phyloP scores from a whole-genome alignment of 2,113 vertebrate genomes.

The Halichoeres trimaculatus region DNA sequence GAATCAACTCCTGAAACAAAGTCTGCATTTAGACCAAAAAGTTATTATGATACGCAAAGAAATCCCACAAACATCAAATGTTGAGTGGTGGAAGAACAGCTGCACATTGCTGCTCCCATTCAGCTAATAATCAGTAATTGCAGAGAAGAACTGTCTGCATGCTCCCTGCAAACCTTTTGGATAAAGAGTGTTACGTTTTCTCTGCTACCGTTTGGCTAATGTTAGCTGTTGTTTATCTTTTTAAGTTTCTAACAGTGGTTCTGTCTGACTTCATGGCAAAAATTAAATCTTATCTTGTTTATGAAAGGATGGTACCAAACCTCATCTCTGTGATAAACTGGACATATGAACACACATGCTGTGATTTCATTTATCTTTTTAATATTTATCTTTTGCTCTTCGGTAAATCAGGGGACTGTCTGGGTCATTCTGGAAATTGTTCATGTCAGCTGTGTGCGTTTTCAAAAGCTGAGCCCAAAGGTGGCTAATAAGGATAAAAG shows the following conservation, averaged over 20 bases:
- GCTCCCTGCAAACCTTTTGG: background rate
- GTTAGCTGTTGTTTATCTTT: background rate
- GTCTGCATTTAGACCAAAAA: no score
- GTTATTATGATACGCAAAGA: no score
- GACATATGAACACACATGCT: no score
- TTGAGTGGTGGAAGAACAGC: background rate
- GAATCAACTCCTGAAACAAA: no score
- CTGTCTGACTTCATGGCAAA: background rate
- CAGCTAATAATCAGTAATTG: background rate
- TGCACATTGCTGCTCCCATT: background rate
- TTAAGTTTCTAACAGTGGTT: background rate
- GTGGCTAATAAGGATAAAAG: conserved; percentile 34
- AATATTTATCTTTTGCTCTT: background rate
- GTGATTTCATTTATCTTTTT: no score
- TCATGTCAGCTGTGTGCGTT: conserved; percentile 20
- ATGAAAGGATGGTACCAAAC: background rate
- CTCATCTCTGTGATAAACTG: background rate
- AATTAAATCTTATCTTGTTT: background rate
- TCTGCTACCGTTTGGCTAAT: background rate
- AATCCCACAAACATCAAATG: background rate
- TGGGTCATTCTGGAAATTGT: background rate
- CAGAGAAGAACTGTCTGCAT: background rate
- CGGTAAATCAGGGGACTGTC: background rate
- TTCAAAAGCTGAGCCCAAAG: conserved; percentile 10
- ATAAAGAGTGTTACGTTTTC: background rate